Conservation (phyloP, 2,797 vertebrate species). For the Lutjanus campechanus region DNA sequence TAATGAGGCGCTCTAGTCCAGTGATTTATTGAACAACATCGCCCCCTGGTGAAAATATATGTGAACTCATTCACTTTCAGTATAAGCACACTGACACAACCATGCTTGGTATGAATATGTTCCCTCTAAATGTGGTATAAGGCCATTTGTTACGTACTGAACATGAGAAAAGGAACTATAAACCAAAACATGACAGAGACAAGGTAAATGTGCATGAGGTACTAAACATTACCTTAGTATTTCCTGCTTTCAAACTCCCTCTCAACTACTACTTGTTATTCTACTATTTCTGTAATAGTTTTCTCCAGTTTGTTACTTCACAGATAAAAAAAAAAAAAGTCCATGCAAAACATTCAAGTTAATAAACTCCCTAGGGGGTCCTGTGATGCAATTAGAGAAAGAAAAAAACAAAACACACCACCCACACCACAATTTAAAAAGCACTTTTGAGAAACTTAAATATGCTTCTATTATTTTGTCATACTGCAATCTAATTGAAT, state of each 20-base stretch:
- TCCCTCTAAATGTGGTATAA: background rate
- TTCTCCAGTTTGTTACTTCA: background rate
- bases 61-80: background rate
- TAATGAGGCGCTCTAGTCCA: background rate
- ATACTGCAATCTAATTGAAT: too few species aligned
- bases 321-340: too few species aligned
- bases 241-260: background rate
- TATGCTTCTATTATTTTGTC: background rate
- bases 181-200: background rate
- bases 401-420: too few species aligned
- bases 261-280: background rate
- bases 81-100: background rate
- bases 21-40: conserved; percentile 36
- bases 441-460: background rate
- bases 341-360: background rate
- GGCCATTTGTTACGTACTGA: background rate
- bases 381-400: too few species aligned
- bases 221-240: background rate
- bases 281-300: background rate
- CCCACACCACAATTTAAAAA: too few species aligned
- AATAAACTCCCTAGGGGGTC: too few species aligned
- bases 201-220: background rate
- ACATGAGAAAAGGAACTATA: background rate
- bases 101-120: background rate
- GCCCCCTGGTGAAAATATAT: conserved; percentile 56